These are phyloP conservation scores for Hemichromis elongatus DNA, from an alignment of 2,113 vertebrate genomes.

Conservation along the genomic window DNA sequence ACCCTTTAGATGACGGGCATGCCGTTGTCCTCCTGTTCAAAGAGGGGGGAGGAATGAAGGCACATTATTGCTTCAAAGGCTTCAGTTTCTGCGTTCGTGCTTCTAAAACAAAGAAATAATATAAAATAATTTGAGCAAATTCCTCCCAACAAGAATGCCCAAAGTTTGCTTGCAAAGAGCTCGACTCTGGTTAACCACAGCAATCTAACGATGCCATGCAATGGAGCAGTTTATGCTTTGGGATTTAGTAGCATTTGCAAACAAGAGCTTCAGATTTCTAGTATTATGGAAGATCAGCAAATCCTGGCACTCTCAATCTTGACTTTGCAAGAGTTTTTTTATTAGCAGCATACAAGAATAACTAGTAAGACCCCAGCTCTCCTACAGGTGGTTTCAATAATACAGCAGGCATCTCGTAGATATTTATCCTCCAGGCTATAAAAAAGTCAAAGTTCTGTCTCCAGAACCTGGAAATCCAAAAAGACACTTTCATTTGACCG, in stretches of 20 bases:
- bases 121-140: background rate
- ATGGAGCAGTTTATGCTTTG: background rate
- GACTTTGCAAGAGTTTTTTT: conserved; percentile 5
- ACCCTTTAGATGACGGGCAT: conserved; percentile 84
- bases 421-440: conserved; percentile 60
- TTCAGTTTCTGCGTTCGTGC: fast-evolving
- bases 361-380: background rate
- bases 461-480: conserved; percentile 48
- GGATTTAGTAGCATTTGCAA: conserved; percentile 7
- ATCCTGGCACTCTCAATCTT: background rate
- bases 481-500: conserved; percentile 11
- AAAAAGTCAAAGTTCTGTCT: conserved; percentile 5
- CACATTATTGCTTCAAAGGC: background rate
- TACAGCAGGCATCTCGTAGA: background rate
- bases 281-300: conserved; percentile 8
- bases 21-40: conserved; percentile 80
- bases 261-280: background rate
- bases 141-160: background rate
- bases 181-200: background rate
- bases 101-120: fast-evolving
- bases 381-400: background rate
- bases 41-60: background rate
- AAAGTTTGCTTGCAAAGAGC: background rate
- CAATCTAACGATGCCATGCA: background rate
- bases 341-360: conserved; percentile 13